Base-by-base conservation (phyloP, 2,888 invertebrate species). In the Caenorhabditis macrosperma region DNA sequence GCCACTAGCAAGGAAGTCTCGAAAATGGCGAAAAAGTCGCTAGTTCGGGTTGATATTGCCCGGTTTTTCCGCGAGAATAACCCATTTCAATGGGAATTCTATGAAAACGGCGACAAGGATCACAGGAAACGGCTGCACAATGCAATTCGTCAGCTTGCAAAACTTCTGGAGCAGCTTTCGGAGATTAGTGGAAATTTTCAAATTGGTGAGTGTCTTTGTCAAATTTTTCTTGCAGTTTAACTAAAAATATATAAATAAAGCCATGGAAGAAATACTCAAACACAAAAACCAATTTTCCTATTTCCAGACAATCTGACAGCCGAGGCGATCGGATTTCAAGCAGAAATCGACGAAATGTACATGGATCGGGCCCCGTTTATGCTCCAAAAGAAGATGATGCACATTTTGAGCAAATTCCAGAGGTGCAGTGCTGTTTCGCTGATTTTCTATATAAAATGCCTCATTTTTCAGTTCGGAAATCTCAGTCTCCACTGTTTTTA, bases 331-430 rank as follows among this genome's bases (percentile, higher is more conserved):
- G 80, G 80, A 26, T 75, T 68, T 38, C 66, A 68, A 30, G 63
- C 52, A 9, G 60, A 50, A 20, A 0, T 7, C 26, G 67, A 66
- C 33, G 82, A 82, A 15, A n/a, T 15, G 2, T 52, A 41, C 28
- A 48, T 81, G 24, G 54, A 61, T 1, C n/a, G 83, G 10, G 78
- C 76, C 61, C 78, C 81, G 7, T 77, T 72, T 26, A 66, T 83
- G 59, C 59, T 83, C 5, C 83, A 83, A 55, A 83, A 83, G 46
- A 76, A 75, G 26, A 24, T 83, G 15, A 57, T 74, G 63, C 64
- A 68, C 17, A 38, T 83, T 64, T 59, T 81, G 26, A 50, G 35
- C 10, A 22, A 63, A 10, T 83, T 81, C 46, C 20, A 71, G 17
- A 61, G 77, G 82, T 78, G 33, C 2, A 38, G 3, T 12, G 38